phyloP scores from a whole-genome alignment of 2,113 vertebrate genomes.

The Sylvilagus bachmani region DNA sequence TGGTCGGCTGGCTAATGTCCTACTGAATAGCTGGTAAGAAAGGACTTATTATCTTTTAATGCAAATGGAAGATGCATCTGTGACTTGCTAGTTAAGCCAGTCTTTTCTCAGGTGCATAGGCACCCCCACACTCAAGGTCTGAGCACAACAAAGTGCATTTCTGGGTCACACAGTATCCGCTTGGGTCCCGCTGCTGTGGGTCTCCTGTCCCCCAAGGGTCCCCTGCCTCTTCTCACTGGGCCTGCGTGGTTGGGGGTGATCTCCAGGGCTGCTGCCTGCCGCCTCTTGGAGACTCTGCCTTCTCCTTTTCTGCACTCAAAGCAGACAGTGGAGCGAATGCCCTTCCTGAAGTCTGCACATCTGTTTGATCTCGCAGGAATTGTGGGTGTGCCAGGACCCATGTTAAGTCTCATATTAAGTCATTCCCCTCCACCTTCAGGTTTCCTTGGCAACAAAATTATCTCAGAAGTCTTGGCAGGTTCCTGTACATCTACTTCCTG shows the following conservation, averaged over 20 bases:
- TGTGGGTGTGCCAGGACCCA: not conserved
- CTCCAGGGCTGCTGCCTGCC: fast-evolving
- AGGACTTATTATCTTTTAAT: not conserved
- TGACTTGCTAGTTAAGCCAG: not conserved
- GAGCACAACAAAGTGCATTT: not conserved
- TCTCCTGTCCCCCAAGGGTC: not conserved
- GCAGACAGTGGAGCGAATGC: not conserved
- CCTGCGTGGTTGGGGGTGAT: not conserved
- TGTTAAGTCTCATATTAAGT: not conserved
- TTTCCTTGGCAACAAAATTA: slow-evolving; percentile 43
- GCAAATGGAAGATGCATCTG: not conserved
- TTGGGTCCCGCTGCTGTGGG: not conserved
- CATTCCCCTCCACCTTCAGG: not conserved
- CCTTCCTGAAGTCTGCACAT: not conserved
- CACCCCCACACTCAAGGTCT: not conserved
- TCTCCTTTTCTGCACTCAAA: not conserved
- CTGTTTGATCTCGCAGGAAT: not conserved
- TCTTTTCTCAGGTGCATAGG: not conserved
- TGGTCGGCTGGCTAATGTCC: not conserved
- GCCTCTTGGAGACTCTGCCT: not conserved
- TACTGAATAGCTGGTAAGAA: not conserved
- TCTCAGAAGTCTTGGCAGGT: not conserved
- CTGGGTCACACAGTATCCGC: not conserved
- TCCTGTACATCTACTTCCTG: not conserved
- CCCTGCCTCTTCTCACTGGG: not conserved